Evolutionary conservation across 2,888 invertebrate species (phyloP).

Genomic region (Agriotes lineatus): DNA sequence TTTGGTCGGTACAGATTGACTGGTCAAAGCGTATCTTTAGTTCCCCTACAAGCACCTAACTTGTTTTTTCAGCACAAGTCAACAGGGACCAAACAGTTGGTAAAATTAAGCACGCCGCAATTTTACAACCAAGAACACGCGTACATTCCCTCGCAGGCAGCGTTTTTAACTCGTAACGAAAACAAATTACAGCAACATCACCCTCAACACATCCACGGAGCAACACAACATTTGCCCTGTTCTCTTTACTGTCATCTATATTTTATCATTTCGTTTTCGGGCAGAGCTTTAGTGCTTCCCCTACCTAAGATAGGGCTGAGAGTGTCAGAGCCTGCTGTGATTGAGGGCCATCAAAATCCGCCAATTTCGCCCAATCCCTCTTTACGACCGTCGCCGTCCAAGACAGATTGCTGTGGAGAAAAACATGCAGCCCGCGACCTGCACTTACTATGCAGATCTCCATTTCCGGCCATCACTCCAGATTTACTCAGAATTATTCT

Average conservation of each 20-base stretch:
- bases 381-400: constrained; percentile 56
- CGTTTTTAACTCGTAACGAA: constrained; percentile 28
- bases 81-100: neutral
- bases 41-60: too few relatives aligned
- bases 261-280: constrained; percentile 40
- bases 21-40: too few relatives aligned
- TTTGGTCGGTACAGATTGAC: too few relatives aligned
- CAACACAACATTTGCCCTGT: constrained; percentile 18
- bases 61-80: neutral
- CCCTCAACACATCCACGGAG: neutral
- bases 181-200: constrained; percentile 37
- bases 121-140: constrained; percentile 3
- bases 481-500: constrained; percentile 26
- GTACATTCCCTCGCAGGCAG: neutral
- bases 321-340: constrained; percentile 56
- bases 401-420: constrained; percentile 54
- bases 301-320: constrained; percentile 40
- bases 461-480: constrained; percentile 22
- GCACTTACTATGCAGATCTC: constrained; percentile 36
- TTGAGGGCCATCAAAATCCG: constrained; percentile 62
- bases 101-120: neutral
- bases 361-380: constrained; percentile 59
- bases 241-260: constrained; percentile 29
- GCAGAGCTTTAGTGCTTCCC: constrained; percentile 38
- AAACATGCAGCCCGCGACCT: constrained; percentile 39